Percentiles rank a stretch among this genome's conserved stretches.
Conservation (phyloP, 2,888 invertebrate species). For the Crepidodera aurea region DNA sequence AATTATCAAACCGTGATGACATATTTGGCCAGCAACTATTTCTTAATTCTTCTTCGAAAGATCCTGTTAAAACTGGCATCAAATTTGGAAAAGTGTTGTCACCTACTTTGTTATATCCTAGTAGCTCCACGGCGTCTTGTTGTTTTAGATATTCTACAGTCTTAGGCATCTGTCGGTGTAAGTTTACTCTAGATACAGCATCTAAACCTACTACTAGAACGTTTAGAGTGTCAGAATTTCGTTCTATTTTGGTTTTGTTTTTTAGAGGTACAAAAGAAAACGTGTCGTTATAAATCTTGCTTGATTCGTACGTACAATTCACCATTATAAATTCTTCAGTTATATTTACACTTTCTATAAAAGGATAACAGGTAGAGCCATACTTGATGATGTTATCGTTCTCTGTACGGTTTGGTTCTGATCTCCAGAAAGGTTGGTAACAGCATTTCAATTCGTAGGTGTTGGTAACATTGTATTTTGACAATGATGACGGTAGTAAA, state of each 20-base stretch:
- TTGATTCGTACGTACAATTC: constrained; percentile 65
- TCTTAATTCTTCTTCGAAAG: constrained; percentile 70
- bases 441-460: constrained; percentile 67
- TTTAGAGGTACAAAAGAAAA: constrained; percentile 70
- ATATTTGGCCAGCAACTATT: constrained; percentile 67
- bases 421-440: constrained; percentile 68
- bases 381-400: constrained; percentile 64
- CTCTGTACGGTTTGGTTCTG: constrained; percentile 62
- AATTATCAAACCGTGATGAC: constrained; percentile 69
- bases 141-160: constrained; percentile 69
- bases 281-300: constrained; percentile 71
- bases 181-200: constrained; percentile 84
- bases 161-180: constrained; percentile 82
- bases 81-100: constrained; percentile 95
- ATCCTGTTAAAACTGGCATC: constrained; percentile 79
- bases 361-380: constrained; percentile 62
- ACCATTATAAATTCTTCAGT: constrained; percentile 74
- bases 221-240: constrained; percentile 61
- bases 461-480: constrained; percentile 63
- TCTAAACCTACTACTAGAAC: constrained; percentile 85
- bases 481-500: constrained; percentile 62
- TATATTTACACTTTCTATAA: constrained; percentile 62
- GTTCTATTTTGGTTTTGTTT: constrained; percentile 4
- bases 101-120: constrained; percentile 92
- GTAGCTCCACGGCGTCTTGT: constrained; percentile 76